These are phyloP conservation scores for Odontocerum albicorne DNA, from an alignment of 2,888 invertebrate species.

Conservation along the genomic window DNA sequence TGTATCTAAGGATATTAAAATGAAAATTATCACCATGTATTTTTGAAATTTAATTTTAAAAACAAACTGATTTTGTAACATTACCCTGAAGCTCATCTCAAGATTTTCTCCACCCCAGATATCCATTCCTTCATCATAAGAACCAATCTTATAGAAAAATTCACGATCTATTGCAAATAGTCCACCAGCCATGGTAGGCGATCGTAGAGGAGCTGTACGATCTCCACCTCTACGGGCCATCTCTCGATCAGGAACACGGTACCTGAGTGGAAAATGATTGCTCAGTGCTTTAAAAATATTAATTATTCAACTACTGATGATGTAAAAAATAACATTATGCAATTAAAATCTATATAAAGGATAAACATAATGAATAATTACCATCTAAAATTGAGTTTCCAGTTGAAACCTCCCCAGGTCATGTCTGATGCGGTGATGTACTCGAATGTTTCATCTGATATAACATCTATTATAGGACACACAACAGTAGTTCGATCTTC, in stretches of 20 bases:
- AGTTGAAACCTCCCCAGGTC: constrained; percentile 99
- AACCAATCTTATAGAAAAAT: constrained; percentile 96
- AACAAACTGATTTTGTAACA: constrained; percentile 36
- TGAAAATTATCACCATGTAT: background rate
- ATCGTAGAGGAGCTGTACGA: constrained; percentile 87
- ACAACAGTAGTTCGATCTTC: constrained; percentile 92
- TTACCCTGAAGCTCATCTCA: constrained; percentile 93
- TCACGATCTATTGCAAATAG: constrained; percentile 92
- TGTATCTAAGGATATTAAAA: no score
- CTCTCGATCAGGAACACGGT: constrained; percentile 96
- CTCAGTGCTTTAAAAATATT: no score
- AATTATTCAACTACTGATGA: no score
- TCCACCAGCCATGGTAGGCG: constrained; percentile 99
- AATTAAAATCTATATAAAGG: background rate
- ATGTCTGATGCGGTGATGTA: constrained; percentile 98
- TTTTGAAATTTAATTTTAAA: background rate
- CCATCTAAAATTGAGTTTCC: constrained; percentile 99
- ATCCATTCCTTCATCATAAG: constrained; percentile 99
- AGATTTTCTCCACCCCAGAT: constrained; percentile 98
- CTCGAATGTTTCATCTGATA: constrained; percentile 98
- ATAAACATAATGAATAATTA: constrained; percentile 46
- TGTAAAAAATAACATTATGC: no score
- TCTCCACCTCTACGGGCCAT: constrained; percentile 92
- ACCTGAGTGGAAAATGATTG: no score
- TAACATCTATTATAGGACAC: constrained; percentile 98